A percentile compares a stretch with the other conserved stretches of the same genome.
Evolutionary conservation across 2,888 invertebrate species (phyloP).

Genomic region (Ormyrus nitidulus): DNA sequence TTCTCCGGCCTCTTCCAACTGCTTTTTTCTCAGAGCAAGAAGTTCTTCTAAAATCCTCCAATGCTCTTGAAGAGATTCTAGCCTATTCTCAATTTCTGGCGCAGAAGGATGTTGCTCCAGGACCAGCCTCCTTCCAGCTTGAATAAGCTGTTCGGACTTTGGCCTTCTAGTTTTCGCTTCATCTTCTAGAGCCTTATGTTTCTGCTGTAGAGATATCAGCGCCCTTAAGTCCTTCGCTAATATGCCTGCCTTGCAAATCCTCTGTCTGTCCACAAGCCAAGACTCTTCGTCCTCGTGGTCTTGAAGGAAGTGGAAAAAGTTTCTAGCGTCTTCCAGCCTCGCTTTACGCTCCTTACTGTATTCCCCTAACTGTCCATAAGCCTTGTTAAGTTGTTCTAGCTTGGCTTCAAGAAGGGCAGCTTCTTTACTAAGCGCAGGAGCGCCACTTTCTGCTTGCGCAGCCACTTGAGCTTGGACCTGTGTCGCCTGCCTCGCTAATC

Average conservation of each 20-base stretch:
- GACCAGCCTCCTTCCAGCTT: slow-evolving; percentile 85
- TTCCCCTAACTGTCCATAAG: slow-evolving; percentile 85
- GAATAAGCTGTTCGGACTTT: slow-evolving; percentile 83
- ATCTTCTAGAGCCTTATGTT: slow-evolving; percentile 92
- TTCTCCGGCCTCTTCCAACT: slow-evolving; percentile 91
- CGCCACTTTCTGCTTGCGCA: slow-evolving; percentile 76
- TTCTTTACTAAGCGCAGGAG: slow-evolving; percentile 67
- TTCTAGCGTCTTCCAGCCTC: slow-evolving; percentile 92
- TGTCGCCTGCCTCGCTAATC: slow-evolving; percentile 82
- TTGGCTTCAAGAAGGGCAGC: slow-evolving; percentile 82
- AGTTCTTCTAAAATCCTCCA: slow-evolving; percentile 94
- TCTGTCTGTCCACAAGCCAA: slow-evolving; percentile 96
- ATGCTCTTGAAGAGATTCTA: slow-evolving; percentile 87
- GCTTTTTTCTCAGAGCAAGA: slow-evolving; percentile 84
- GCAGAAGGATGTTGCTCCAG: slow-evolving; percentile 89
- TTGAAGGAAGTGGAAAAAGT: slow-evolving; percentile 96
- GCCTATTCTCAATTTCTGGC: slow-evolving; percentile 87
- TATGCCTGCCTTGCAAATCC: slow-evolving; percentile 94
- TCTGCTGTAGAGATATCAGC: slow-evolving; percentile 91
- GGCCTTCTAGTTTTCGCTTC: slow-evolving; percentile 89
- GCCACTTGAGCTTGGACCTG: slow-evolving; percentile 77
- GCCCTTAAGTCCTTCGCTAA: slow-evolving; percentile 95
- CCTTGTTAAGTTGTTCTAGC: slow-evolving; percentile 85
- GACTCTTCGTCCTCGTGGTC: slow-evolving; percentile 98
- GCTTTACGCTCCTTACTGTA: slow-evolving; percentile 87